These are phyloP conservation scores for Achatina immaculata DNA, from an alignment of 1,140 invertebrate genomes.

Conservation along the genomic window DNA sequence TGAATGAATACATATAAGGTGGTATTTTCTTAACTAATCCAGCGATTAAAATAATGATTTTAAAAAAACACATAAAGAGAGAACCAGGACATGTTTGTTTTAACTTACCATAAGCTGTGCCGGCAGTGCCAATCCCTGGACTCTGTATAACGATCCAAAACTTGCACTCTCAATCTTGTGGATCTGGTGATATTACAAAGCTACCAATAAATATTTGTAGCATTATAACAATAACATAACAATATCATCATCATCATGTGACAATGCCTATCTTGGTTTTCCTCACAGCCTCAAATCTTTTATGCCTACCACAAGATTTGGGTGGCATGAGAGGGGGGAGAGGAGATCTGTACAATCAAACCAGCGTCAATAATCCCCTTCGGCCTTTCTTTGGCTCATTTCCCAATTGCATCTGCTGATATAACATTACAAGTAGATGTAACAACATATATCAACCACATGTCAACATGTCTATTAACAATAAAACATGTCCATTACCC, in stretches of 20 bases:
- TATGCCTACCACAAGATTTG: not conserved
- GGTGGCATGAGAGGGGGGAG: not conserved
- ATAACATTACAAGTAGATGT: too few species aligned
- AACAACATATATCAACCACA: too few species aligned
- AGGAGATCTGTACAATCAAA: not conserved
- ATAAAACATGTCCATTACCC: too few species aligned
- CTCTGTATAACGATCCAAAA: constrained; percentile 80
- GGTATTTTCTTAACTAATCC: not conserved
- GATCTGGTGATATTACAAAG: constrained; percentile 69
- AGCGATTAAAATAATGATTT: not conserved
- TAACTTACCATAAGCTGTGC: constrained; percentile 76
- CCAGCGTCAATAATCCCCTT: too few species aligned
- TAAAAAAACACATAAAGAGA: not conserved
- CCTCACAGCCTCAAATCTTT: not conserved
- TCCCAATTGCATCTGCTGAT: too few species aligned
- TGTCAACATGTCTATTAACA: too few species aligned
- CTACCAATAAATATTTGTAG: not conserved
- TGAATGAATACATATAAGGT: not conserved
- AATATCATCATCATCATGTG: not conserved
- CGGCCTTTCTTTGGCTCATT: too few species aligned
- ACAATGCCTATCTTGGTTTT: not conserved
- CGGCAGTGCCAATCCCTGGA: constrained; percentile 91
- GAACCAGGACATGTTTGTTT: not conserved
- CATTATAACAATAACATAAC: not conserved
- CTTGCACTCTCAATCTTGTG: constrained; percentile 77